Evolutionary conservation across 2,888 invertebrate genomes (phyloP).

Genomic region (Charanyca ferruginea): DNA sequence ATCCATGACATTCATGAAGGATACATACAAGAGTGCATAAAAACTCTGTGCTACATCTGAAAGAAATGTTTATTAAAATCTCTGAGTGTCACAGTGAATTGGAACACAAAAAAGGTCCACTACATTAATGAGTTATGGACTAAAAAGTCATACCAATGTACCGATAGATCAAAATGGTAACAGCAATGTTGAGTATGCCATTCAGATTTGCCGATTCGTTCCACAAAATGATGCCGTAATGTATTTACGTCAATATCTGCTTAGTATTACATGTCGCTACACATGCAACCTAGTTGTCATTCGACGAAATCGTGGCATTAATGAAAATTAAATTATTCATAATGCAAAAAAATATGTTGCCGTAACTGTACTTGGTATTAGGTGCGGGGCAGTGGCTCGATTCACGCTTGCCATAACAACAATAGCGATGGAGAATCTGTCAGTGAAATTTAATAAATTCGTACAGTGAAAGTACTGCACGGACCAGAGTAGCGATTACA

Average conservation of each 20-base stretch:
- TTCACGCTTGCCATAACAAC: conserved; percentile 46
- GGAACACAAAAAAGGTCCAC: not conserved
- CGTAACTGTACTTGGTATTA: conserved; percentile 12
- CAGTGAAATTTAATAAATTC: conserved; percentile 66
- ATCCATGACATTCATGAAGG: conserved; percentile 45
- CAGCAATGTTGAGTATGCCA: conserved; percentile 12
- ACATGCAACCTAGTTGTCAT: conserved; percentile 15
- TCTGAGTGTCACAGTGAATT: not conserved
- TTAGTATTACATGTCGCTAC: conserved; percentile 1
- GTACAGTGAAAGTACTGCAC: conserved; percentile 66
- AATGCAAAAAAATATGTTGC: conserved; percentile 26
- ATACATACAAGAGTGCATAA: conserved; percentile 3
- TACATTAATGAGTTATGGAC: not conserved
- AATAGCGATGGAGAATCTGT: conserved; percentile 47
- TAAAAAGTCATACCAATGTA: conserved; percentile 1
- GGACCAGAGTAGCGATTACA: conserved; percentile 52
- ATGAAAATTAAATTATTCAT: conserved; percentile 24
- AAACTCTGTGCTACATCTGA: conserved; percentile 38
- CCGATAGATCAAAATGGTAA: conserved; percentile 7
- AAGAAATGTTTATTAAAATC: no score
- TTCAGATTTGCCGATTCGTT: conserved; percentile 31
- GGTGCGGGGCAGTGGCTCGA: not conserved
- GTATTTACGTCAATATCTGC: conserved; percentile 11
- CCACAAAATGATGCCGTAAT: conserved; percentile 23
- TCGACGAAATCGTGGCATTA: conserved; percentile 33